Conservation (phyloP, 2,113 vertebrate species). For the Pteronura brasiliensis region DNA sequence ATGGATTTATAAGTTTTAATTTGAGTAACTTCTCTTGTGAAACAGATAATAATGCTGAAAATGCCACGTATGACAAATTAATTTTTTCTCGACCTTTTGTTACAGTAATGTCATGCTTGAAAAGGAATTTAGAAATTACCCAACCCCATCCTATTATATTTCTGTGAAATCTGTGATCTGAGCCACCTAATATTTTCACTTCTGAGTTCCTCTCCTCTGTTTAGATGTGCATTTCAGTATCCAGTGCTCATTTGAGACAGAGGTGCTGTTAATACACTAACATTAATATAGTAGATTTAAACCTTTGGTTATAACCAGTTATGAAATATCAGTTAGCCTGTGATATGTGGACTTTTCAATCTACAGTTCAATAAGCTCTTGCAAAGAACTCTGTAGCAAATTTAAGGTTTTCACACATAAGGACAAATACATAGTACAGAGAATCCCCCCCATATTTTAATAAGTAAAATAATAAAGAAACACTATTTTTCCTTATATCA, state of each 20-base stretch:
- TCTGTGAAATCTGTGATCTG: neutral
- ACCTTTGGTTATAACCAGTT: neutral
- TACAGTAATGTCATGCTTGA: neutral
- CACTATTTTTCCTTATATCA: neutral
- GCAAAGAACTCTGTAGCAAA: constrained; percentile 8
- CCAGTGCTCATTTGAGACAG: neutral
- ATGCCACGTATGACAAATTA: constrained; percentile 9
- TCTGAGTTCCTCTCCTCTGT: neutral
- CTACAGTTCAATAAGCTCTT: neutral
- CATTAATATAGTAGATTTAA: neutral
- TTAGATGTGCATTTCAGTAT: neutral
- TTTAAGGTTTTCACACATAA: constrained; percentile 27
- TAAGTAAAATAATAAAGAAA: neutral
- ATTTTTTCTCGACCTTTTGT: constrained; percentile 25
- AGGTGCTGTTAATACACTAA: neutral
- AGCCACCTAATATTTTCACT: neutral
- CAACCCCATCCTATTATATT: neutral
- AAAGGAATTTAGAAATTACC: constrained; percentile 3
- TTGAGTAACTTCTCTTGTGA: neutral
- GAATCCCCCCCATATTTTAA: neutral
- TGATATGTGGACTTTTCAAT: neutral
- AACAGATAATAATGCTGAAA: neutral
- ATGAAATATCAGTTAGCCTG: neutral
- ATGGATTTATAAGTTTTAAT: neutral
- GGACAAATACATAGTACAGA: neutral